phyloP scores from a whole-genome alignment of 2,113 vertebrate species.

The Oreochromis tanganicae region DNA sequence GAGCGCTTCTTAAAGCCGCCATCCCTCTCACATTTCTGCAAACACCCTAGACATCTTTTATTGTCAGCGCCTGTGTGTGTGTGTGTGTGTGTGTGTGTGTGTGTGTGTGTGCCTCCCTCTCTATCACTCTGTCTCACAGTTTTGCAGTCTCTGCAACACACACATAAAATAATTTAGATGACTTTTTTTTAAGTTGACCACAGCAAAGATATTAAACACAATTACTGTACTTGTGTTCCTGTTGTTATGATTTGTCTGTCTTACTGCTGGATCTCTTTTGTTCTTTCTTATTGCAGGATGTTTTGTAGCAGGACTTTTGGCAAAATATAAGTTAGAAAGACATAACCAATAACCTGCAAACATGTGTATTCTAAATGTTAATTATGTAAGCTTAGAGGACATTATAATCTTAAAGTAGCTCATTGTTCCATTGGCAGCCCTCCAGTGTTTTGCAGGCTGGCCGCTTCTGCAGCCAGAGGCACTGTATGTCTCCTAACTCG shows the following conservation, averaged over 20 bases:
- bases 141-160: background rate
- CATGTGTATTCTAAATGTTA: background rate
- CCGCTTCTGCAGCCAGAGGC: constrained; percentile 7
- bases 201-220: background rate
- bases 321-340: background rate
- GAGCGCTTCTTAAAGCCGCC: constrained; percentile 45
- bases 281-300: background rate
- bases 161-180: background rate
- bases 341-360: background rate
- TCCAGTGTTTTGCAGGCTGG: constrained; percentile 3
- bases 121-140: background rate
- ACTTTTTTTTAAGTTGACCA: constrained; percentile 5
- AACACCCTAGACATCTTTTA: constrained; percentile 24
- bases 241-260: background rate
- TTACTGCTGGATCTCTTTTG: background rate
- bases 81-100: too few relatives aligned
- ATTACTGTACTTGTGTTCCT: background rate
- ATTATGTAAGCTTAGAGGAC: background rate
- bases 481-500: constrained; percentile 7
- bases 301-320: background rate
- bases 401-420: constrained; percentile 29
- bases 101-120: background rate
- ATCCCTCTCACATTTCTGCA: constrained; percentile 55
- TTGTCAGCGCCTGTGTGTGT: background rate
- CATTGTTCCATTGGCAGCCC: constrained; percentile 10